A percentile compares a stretch with the other conserved stretches of the same genome.
Conservation (phyloP, 2,888 invertebrate species). For the Lasioglossum malachurum region DNA sequence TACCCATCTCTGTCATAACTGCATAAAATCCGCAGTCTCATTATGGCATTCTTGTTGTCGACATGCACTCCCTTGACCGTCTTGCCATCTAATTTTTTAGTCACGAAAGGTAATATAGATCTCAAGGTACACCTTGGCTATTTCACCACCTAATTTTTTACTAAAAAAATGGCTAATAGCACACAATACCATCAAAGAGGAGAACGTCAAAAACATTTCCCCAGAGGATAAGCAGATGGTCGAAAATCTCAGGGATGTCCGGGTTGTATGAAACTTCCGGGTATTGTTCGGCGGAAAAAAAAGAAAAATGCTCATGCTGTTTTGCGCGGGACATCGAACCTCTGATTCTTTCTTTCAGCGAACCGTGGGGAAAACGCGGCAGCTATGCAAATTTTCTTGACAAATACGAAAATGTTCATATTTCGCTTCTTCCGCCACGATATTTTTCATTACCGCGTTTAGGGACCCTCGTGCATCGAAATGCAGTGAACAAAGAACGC, state of each 20-base stretch:
- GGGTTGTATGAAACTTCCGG: conserved; percentile 36
- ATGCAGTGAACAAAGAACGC: not conserved
- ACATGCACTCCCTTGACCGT: no score
- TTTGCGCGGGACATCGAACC: conserved; percentile 25
- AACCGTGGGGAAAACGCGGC: not conserved
- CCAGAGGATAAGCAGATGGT: conserved; percentile 20
- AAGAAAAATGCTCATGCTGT: not conserved
- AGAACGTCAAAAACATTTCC: conserved; percentile 40
- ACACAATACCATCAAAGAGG: not conserved
- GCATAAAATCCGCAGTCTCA: no score
- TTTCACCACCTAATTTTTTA: no score
- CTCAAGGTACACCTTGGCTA: no score
- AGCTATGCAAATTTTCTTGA: conserved; percentile 28
- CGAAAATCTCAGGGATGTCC: conserved; percentile 29
- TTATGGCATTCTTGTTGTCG: no score
- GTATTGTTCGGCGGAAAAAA: conserved; percentile 23
- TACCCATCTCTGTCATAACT: no score
- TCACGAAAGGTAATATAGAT: no score
- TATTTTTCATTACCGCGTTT: conserved; percentile 27
- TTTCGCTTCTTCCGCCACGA: conserved; percentile 8
- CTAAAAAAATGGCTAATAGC: no score
- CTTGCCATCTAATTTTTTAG: no score
- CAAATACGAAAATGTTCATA: conserved; percentile 33
- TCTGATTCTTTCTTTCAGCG: conserved; percentile 9
- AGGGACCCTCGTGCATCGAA: not conserved